Conservation (phyloP, 2,797 vertebrate genomes). For the Sorex maritimensis region DNA sequence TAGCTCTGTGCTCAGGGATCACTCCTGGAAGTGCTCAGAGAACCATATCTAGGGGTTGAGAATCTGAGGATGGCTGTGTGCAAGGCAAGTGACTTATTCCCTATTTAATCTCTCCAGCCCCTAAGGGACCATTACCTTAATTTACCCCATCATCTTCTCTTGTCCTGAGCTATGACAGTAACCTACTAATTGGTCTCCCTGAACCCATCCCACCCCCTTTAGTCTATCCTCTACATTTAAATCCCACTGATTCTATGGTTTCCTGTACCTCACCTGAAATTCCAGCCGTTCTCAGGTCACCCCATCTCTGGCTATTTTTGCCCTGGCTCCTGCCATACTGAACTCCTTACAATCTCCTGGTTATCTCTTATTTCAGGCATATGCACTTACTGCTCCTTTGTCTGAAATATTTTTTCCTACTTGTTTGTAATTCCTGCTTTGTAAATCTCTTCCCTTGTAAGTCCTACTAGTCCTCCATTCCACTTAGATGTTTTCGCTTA, state of each 20-base stretch:
- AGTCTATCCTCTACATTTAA: neutral
- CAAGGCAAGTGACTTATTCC: too few species aligned
- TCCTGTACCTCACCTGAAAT: neutral
- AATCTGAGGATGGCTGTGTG: too few species aligned
- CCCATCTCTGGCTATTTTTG: neutral
- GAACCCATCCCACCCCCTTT: too few species aligned
- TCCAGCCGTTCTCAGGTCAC: neutral
- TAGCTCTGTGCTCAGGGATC: too few species aligned
- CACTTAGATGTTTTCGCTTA: neutral
- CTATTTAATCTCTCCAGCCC: too few species aligned
- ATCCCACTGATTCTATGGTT: constrained; percentile 14
- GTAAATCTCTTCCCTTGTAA: neutral
- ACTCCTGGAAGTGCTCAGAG: too few species aligned
- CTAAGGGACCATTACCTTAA: neutral
- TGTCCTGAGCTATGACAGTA: too few species aligned
- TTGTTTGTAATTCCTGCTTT: neutral
- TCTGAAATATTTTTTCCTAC: neutral
- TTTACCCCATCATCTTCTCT: neutral
- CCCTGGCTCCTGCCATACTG: neutral
- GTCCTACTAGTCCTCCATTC: neutral
- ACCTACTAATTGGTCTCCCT: too few species aligned
- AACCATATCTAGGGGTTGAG: too few species aligned
- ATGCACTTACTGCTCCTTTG: neutral
- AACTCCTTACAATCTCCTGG: neutral
- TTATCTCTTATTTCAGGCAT: neutral